Percentiles rank a stretch among this genome's conserved stretches.
These are phyloP conservation scores for Steatocranus sp. DNA, from an alignment of 2,797 vertebrate genomes.

Conservation along the genomic window DNA sequence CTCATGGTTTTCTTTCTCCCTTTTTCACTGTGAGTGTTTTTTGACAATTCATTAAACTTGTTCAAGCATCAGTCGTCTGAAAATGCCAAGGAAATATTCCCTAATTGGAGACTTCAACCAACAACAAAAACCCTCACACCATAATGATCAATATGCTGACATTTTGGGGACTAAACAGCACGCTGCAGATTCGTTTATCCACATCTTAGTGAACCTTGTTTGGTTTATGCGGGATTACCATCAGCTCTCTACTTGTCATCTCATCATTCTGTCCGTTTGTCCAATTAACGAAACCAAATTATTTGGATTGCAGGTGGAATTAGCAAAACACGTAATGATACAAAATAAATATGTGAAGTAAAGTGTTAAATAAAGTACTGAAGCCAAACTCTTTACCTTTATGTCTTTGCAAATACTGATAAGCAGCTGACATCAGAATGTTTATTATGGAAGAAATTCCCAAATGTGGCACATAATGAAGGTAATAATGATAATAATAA, in stretches of 20 bases:
- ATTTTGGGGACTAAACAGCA: conserved; percentile 17
- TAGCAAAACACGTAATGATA: not conserved
- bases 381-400: not conserved
- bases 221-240: not conserved
- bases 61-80: conserved; percentile 20
- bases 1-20: not conserved
- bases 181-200: not conserved
- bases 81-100: conserved; percentile 21
- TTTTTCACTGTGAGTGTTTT: not conserved
- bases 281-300: not conserved
- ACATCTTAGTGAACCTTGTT: not conserved
- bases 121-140: not conserved
- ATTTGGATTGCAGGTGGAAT: not conserved
- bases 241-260: not conserved
- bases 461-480: not conserved
- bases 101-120: conserved; percentile 35
- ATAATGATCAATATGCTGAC: conserved; percentile 40
- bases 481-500: not conserved
- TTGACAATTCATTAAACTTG: conserved; percentile 26
- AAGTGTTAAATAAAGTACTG: not conserved
- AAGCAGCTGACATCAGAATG: not conserved
- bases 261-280: not conserved
- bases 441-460: not conserved
- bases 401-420: not conserved
- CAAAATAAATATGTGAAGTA: not conserved